Conservation (phyloP, 2,797 vertebrate species). For the Acanthurus leucopareius region DNA sequence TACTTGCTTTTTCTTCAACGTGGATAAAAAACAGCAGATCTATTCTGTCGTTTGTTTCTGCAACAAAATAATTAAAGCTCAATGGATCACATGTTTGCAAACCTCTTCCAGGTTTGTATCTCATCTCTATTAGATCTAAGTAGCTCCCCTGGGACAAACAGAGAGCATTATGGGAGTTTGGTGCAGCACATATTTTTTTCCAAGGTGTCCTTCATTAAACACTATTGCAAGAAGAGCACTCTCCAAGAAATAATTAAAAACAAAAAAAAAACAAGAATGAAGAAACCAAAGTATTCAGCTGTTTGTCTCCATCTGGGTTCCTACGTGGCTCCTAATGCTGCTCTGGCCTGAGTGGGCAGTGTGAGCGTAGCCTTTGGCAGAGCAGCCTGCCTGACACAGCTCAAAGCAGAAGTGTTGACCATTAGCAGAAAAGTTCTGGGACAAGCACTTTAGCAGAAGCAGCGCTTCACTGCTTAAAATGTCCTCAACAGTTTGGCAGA, state of each 20-base stretch:
- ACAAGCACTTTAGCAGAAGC: slow-evolving; percentile 53
- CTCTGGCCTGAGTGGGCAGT: slow-evolving; percentile 47
- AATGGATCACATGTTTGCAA: slow-evolving; percentile 1
- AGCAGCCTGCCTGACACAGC: slow-evolving; percentile 61
- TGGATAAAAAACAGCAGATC: background rate
- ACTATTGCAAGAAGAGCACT: slow-evolving; percentile 23
- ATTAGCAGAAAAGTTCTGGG: slow-evolving; percentile 72
- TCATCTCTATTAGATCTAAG: slow-evolving; percentile 41
- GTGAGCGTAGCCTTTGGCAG: slow-evolving; percentile 59
- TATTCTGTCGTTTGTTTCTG: background rate
- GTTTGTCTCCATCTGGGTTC: slow-evolving; percentile 59
- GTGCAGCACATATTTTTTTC: slow-evolving; percentile 29
- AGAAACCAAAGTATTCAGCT: slow-evolving; percentile 39
- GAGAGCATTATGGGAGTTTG: slow-evolving; percentile 57
- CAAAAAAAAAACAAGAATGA: slow-evolving; percentile 10
- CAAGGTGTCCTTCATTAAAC: slow-evolving; percentile 60
- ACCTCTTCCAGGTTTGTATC: slow-evolving; percentile 25
- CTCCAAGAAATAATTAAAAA: slow-evolving; percentile 3
- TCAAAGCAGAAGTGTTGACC: slow-evolving; percentile 66
- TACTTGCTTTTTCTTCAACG: background rate
- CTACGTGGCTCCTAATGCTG: slow-evolving; percentile 35
- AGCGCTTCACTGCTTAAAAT: slow-evolving; percentile 56
- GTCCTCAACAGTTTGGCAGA: slow-evolving; percentile 56
- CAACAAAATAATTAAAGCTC: slow-evolving; percentile 14
- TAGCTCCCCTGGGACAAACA: slow-evolving; percentile 26